Evolutionary conservation across 2,113 vertebrate species (phyloP).

Genomic region (Nycticorax nycticorax): DNA sequence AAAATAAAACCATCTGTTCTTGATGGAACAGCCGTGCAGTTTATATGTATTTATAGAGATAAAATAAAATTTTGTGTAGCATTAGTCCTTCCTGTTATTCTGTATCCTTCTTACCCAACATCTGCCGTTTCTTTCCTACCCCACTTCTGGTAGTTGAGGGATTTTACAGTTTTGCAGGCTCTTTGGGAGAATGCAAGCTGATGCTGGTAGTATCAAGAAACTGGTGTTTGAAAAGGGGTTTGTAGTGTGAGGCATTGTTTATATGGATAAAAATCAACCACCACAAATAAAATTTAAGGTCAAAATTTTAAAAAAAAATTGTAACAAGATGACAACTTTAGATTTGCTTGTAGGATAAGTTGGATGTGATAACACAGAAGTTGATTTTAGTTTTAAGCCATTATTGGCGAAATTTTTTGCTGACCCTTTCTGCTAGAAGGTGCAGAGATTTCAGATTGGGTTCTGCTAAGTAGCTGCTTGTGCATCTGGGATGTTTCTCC

Average conservation of each 20-base stretch:
- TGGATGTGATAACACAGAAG: neutral
- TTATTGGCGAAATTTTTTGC: neutral
- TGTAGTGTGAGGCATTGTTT: neutral
- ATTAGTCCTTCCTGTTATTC: rapidly evolving
- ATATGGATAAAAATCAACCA: neutral
- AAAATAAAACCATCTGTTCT: neutral
- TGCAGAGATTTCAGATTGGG: neutral
- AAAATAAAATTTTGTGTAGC: neutral
- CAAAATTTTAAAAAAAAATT: neutral
- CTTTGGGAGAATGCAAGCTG: neutral
- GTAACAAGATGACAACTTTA: neutral
- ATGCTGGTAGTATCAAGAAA: neutral
- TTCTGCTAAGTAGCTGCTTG: neutral
- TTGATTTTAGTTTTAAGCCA: neutral
- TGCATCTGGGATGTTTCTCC: neutral
- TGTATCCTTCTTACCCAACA: neutral
- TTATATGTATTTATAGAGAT: neutral
- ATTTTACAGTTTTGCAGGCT: neutral
- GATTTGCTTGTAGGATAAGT: neutral
- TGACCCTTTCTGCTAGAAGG: neutral
- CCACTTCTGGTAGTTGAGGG: neutral
- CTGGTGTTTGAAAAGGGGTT: neutral
- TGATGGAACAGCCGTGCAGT: neutral
- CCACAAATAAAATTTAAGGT: neutral
- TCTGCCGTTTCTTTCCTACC: neutral